Percentiles rank a stretch among this genome's conserved stretches.
These are phyloP conservation scores for Steatocranus sp. DNA, from an alignment of 2,797 vertebrate species.

Conservation along the genomic window DNA sequence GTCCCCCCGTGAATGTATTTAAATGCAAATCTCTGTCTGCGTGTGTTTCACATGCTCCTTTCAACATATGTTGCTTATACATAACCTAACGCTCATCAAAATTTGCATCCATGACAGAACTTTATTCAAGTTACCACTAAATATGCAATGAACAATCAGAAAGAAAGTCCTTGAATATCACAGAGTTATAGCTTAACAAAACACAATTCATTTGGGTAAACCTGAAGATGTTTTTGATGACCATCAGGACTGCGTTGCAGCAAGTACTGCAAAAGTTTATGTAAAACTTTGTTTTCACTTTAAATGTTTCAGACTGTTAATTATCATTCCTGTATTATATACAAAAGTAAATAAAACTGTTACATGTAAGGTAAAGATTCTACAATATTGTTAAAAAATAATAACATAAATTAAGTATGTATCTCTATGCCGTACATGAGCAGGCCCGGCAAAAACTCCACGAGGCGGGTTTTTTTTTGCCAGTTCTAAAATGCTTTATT, in stretches of 20 bases:
- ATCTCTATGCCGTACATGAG: background rate
- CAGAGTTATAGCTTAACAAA: background rate
- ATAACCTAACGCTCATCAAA: background rate
- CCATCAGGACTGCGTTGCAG: background rate
- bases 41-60: background rate
- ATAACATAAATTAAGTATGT: background rate
- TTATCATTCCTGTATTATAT: background rate
- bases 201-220: background rate
- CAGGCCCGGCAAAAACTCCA: background rate
- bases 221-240: background rate
- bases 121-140: background rate
- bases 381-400: background rate
- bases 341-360: background rate
- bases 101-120: background rate
- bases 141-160: background rate
- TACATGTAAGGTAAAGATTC: background rate
- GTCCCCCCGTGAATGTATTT: background rate
- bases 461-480: rapidly evolving
- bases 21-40: background rate
- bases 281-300: background rate
- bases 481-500: background rate
- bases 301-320: background rate
- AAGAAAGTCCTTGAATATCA: background rate
- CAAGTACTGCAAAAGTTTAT: background rate
- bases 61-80: background rate